Evolutionary conservation across 2,888 invertebrate genomes (phyloP), one percentile per base, ranked within the genome.

Genomic region (Altica lythri): DNA sequence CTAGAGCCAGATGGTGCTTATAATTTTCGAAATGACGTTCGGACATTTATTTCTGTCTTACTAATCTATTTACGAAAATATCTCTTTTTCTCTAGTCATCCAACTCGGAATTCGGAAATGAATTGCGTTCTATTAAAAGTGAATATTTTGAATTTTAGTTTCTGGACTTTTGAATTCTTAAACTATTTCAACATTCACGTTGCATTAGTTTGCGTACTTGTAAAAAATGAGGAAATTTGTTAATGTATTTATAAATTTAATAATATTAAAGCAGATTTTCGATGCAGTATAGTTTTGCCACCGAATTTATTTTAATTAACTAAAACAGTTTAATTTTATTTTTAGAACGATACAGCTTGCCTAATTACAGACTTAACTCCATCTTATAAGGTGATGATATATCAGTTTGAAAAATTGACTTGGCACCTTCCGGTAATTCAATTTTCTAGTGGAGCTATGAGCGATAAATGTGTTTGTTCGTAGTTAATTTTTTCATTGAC

Each of bases 351-450:
- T n/a, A n/a, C n/a, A n/a, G n/a, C n/a, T n/a, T n/a, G n/a, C n/a
- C n/a, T n/a, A n/a, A n/a, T n/a, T n/a, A n/a, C n/a, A n/a, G n/a
- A n/a, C n/a, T n/a, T n/a, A n/a, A n/a, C n/a, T n/a, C n/a, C n/a
- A n/a, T n/a, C n/a, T 45, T 46, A 37, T 42, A 50, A 46, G 52
- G 52, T 50, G 57, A 47, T 46, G 53, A 42, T 43, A 49, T 40
- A 50, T 45, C 16, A 34, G 32, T 30, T 50, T 53, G 50, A 53
- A 42, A 57, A 49, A 57, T 57, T 46, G 32, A 46, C 45, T 50
- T 49, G 52, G 50, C 42, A 46, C 48, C 49, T 53, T 46, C 46
- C 43, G 53, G 46, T 57, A 57, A 57, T 57, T 57, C 50, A 53
- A 53, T 57, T 57, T 49, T 45, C 53, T 53, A 30, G 44, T 43